A percentile compares a stretch with the other conserved stretches of the same genome.
These are phyloP conservation scores for Cynopterus brachyotis DNA, from an alignment of 2,113 vertebrate genomes.

Conservation along the genomic window DNA sequence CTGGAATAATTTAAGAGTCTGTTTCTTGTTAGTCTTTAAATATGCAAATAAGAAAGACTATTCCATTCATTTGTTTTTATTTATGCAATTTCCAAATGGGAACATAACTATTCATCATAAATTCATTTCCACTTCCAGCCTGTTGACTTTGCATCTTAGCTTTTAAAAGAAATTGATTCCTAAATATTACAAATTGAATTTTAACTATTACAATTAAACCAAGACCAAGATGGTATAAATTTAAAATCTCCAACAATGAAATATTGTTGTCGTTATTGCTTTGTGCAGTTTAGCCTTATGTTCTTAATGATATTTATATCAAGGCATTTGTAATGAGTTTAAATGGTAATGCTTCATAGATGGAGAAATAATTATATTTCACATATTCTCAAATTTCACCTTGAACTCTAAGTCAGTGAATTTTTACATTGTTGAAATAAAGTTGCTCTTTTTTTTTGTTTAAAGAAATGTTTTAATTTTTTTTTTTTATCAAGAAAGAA, in stretches of 20 bases:
- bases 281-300: neutral
- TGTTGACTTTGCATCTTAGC: constrained; percentile 40
- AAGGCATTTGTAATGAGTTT: constrained; percentile 23
- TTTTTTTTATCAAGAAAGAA: neutral
- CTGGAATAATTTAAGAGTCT: constrained; percentile 56
- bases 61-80: constrained; percentile 67
- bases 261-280: constrained; percentile 6
- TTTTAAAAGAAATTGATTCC: constrained; percentile 65
- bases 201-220: constrained; percentile 57
- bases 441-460: neutral
- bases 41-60: constrained; percentile 59
- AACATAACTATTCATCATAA: constrained; percentile 49
- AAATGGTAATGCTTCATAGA: neutral
- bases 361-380: neutral
- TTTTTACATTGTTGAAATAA: neutral
- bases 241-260: neutral
- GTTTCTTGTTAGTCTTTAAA: constrained; percentile 63
- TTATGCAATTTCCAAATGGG: constrained; percentile 63
- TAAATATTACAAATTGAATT: constrained; percentile 59
- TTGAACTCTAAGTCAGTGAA: neutral
- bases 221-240: neutral
- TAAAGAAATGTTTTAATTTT: neutral
- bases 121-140: constrained; percentile 57
- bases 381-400: neutral
- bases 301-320: neutral